Evolutionary conservation across 92 coral and sea anemone species (phyloP).

Genomic region (Micromussa lordhowensis): DNA sequence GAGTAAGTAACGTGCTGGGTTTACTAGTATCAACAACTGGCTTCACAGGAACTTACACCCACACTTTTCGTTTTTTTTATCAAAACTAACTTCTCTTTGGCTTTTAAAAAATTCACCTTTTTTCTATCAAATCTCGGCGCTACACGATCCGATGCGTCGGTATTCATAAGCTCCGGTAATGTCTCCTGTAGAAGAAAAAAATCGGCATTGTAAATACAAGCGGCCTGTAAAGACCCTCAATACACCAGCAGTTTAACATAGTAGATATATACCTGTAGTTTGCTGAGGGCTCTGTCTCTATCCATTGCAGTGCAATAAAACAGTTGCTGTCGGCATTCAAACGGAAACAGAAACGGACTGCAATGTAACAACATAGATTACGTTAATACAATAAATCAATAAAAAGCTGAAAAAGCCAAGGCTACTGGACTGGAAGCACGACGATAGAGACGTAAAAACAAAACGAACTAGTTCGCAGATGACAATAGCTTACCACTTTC

Average conservation of each 20-base stretch:
- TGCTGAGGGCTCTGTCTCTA: conserved; percentile 98
- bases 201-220: background rate
- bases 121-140: conserved; percentile 97
- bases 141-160: conserved; percentile 98
- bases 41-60: background rate
- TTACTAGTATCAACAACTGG: background rate
- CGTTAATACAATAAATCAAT: background rate
- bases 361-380: conserved; percentile 31
- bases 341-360: conserved; percentile 98
- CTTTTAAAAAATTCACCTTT: conserved; percentile 69
- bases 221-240: background rate
- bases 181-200: conserved; percentile 72
- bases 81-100: background rate
- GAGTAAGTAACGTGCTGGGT: background rate
- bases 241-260: background rate
- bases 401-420: background rate
- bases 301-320: conserved; percentile 98
- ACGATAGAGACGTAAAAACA: background rate
- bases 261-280: conserved; percentile 77
- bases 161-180: conserved; percentile 92
- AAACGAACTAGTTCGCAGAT: background rate
- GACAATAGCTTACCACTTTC: conserved; percentile 75
- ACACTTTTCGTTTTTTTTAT: background rate
- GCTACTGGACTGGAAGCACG: background rate
- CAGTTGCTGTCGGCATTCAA: conserved; percentile 98